Evolutionary conservation across 2,797 vertebrate species (phyloP).

Genomic region (Petrocephalus schoutedeni): DNA sequence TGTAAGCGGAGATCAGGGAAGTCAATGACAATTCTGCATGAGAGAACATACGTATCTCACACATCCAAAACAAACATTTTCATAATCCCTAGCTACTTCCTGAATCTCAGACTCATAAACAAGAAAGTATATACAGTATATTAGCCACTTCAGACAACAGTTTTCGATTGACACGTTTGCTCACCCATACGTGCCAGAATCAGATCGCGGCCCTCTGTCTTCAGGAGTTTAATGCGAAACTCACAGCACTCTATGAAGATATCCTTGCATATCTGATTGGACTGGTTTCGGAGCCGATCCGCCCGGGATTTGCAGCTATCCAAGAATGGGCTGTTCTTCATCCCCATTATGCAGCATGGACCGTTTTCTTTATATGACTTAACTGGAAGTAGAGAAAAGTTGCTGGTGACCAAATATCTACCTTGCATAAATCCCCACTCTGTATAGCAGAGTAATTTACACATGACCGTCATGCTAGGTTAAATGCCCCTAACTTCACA

Average conservation of each 20-base stretch:
- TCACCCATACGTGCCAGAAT: constrained; percentile 66
- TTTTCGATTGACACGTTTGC: constrained; percentile 32
- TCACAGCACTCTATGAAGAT: constrained; percentile 63
- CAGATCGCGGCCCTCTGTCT: constrained; percentile 16
- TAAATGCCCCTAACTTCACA: neutral
- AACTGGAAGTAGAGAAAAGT: constrained; percentile 45
- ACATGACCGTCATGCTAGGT: neutral
- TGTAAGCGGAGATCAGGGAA: constrained; percentile 30
- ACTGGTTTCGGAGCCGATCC: neutral
- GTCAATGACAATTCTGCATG: neutral
- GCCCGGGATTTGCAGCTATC: constrained; percentile 54
- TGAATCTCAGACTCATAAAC: neutral
- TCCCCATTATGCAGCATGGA: constrained; percentile 64
- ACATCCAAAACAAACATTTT: neutral
- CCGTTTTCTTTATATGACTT: neutral
- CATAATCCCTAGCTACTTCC: neutral
- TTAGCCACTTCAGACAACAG: neutral
- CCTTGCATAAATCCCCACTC: neutral
- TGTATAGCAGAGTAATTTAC: neutral
- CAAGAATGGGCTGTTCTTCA: constrained; percentile 31
- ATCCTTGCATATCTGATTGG: constrained; percentile 25
- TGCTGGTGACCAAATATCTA: neutral
- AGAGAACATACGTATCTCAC: neutral
- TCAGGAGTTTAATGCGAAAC: constrained; percentile 33
- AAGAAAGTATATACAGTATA: neutral